These are phyloP conservation scores for Pachydiplax longipennis DNA, from an alignment of 2,888 invertebrate genomes.

Conservation along the genomic window DNA sequence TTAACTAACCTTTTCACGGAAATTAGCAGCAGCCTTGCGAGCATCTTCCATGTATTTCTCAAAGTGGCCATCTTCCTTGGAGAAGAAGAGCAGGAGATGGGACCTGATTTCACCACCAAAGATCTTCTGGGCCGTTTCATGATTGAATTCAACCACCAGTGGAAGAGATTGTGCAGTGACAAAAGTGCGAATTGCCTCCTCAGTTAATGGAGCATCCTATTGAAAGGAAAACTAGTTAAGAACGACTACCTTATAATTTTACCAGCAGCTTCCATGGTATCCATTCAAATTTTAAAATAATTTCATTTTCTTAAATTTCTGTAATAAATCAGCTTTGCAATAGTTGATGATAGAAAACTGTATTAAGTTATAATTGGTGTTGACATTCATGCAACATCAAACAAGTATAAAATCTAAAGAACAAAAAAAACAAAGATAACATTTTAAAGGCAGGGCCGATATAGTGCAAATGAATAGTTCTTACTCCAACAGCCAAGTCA, in stretches of 20 bases:
- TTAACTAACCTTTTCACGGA: constrained; percentile 76
- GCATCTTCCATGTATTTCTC: constrained; percentile 80
- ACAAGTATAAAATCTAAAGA: too few species aligned
- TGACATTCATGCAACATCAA: too few species aligned
- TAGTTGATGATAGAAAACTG: too few species aligned
- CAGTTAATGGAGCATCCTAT: constrained; percentile 52
- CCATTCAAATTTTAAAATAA: too few species aligned
- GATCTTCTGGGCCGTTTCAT: constrained; percentile 97
- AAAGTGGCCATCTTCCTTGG: constrained; percentile 86
- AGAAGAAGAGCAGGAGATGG: constrained; percentile 94
- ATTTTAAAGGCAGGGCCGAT: too few species aligned
- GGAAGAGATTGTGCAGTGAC: constrained; percentile 86
- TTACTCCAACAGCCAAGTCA: constrained; percentile 73
- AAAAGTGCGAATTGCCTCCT: constrained; percentile 80
- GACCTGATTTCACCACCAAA: constrained; percentile 98
- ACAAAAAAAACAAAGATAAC: too few species aligned
- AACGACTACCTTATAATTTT: too few species aligned
- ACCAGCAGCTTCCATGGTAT: too few species aligned
- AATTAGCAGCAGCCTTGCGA: constrained; percentile 84
- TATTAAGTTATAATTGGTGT: too few species aligned
- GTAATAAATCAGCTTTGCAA: too few species aligned
- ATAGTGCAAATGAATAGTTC: background rate
- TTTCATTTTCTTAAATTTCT: too few species aligned
- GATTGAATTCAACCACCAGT: constrained; percentile 93
- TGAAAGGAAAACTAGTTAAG: background rate